These are phyloP conservation scores for Rhombomys opimus DNA, from an alignment of 2,113 vertebrate genomes.

Conservation along the genomic window DNA sequence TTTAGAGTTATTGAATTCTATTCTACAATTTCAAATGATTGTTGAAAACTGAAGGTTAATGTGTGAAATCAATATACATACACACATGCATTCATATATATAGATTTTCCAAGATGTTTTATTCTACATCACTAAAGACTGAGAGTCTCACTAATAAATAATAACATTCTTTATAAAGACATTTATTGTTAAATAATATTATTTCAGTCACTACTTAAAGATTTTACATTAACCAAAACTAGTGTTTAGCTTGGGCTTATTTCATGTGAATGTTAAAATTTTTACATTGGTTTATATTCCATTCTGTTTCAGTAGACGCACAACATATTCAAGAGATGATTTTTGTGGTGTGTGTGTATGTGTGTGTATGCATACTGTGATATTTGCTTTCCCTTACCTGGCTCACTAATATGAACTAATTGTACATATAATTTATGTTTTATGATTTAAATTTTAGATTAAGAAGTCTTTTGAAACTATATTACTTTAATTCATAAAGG, in stretches of 20 bases:
- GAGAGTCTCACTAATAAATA: not conserved
- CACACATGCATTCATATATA: not conserved
- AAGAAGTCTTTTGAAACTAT: not conserved
- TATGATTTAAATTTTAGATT: slow-evolving; percentile 28
- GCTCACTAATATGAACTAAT: not conserved
- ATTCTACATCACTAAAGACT: not conserved
- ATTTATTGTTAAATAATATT: slow-evolving; percentile 7
- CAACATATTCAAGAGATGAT: slow-evolving; percentile 10
- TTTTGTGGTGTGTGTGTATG: not conserved
- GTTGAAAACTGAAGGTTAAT: slow-evolving; percentile 15
- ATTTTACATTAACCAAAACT: not conserved
- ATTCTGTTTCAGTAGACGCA: not conserved
- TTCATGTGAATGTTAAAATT: not conserved
- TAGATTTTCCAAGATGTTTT: not conserved
- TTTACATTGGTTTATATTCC: not conserved
- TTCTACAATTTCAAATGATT: not conserved
- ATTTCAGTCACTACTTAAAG: slow-evolving; percentile 41
- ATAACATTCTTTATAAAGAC: slow-evolving; percentile 16
- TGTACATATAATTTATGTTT: not conserved
- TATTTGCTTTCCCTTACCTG: slow-evolving; percentile 19
- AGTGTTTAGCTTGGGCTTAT: not conserved
- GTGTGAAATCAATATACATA: not conserved
- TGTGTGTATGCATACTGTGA: not conserved
- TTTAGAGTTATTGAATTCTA: slow-evolving; percentile 26
- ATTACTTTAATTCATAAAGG: slow-evolving; percentile 28